Conservation (phyloP, 1,140 invertebrate genomes). For the Camponotus vicinus region DNA sequence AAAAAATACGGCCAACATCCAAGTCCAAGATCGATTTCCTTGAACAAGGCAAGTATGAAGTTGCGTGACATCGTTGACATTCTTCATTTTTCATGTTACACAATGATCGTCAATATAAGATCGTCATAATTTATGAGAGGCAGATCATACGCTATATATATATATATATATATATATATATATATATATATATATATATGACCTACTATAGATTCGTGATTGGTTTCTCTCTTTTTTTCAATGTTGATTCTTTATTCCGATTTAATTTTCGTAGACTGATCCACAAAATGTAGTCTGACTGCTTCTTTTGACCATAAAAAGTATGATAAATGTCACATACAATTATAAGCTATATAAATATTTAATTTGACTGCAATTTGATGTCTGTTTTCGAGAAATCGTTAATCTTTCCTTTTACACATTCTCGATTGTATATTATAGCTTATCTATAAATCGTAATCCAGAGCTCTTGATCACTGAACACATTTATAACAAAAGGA, state of each 20-base stretch:
- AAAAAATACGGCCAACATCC: not conserved
- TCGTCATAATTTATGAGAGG: not conserved
- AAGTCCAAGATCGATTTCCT: constrained; percentile 22
- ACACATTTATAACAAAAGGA: not conserved
- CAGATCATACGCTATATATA: constrained; percentile 21
- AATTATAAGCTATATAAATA: not conserved
- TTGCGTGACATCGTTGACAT: constrained; percentile 37
- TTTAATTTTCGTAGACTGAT: not conserved
- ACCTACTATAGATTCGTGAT: too few species aligned
- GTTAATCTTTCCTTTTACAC: not conserved
- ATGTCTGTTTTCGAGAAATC: not conserved
- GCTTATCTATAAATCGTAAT: not conserved
- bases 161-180: constrained; percentile 6
- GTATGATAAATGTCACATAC: not conserved
- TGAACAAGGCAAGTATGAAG: constrained; percentile 15
- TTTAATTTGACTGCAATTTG: not conserved
- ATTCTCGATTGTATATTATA: not conserved
- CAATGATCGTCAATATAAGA: constrained; percentile 13
- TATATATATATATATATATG: too few species aligned
- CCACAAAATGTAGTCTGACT: not conserved
- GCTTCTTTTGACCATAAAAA: not conserved
- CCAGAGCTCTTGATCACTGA: not conserved
- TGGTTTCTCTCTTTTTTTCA: not conserved
- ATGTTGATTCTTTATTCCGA: not conserved
- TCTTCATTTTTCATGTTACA: constrained; percentile 30